Evolutionary conservation across 2,888 invertebrate genomes (phyloP).

Genomic region (Perithous albicinctus): DNA sequence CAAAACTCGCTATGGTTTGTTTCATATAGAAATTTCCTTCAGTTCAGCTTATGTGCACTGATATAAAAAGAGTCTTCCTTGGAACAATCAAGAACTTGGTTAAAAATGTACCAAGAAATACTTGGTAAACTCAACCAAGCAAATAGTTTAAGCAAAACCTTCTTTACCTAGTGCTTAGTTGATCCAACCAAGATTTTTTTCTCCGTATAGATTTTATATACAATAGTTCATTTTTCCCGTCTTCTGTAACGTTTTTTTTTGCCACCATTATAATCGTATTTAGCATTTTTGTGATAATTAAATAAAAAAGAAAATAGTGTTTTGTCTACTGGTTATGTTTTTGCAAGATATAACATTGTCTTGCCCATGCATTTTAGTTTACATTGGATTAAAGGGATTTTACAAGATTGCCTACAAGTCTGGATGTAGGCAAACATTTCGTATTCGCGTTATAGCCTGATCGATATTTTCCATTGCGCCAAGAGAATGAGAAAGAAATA

Average conservation of each 20-base stretch:
- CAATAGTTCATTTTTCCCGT: too few relatives aligned
- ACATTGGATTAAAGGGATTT: neutral
- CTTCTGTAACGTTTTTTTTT: too few relatives aligned
- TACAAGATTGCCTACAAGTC: neutral
- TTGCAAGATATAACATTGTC: neutral
- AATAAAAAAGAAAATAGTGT: neutral
- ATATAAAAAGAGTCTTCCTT: too few relatives aligned
- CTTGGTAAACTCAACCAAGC: too few relatives aligned
- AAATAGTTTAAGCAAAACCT: too few relatives aligned
- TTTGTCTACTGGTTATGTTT: neutral
- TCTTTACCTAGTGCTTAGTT: too few relatives aligned
- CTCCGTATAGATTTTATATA: too few relatives aligned
- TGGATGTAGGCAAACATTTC: neutral
- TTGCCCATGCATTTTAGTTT: neutral
- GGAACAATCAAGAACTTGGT: too few relatives aligned
- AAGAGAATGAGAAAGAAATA: slow-evolving; percentile 46
- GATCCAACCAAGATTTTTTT: too few relatives aligned
- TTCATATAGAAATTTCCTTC: slow-evolving; percentile 26
- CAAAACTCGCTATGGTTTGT: slow-evolving; percentile 24
- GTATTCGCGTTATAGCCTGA: slow-evolving; percentile 11
- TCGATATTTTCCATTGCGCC: slow-evolving; percentile 52
- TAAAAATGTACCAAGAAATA: too few relatives aligned
- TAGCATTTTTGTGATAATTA: neutral
- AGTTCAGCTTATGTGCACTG: neutral
- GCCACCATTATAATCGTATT: neutral